A percentile compares a stretch with the other conserved stretches of the same genome.
Evolutionary conservation across 2,113 vertebrate genomes (phyloP).

Genomic region (Cochlearius cochlearius): DNA sequence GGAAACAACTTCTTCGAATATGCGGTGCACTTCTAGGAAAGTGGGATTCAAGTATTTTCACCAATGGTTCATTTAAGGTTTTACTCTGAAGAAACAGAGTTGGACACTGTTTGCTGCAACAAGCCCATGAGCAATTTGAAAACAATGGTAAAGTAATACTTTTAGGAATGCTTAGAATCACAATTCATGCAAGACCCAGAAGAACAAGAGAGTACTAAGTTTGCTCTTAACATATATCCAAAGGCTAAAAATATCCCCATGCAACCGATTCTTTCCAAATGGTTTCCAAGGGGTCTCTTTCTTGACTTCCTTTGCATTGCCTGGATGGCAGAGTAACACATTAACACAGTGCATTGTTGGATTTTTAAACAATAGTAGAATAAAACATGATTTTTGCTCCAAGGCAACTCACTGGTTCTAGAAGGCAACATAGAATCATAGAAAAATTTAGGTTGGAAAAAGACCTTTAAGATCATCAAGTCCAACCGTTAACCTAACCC

Average conservation of each 20-base stretch:
- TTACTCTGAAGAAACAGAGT: not conserved
- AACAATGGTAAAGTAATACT: not conserved
- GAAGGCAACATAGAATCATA: not conserved
- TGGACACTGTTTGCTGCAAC: not conserved
- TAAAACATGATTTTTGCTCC: not conserved
- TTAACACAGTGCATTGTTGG: not conserved
- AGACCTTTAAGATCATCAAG: too few species aligned
- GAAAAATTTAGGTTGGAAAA: too few species aligned
- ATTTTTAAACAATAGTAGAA: not conserved
- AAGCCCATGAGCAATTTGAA: not conserved
- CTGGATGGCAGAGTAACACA: conserved; percentile 30
- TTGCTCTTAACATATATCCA: not conserved
- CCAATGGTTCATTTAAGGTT: not conserved
- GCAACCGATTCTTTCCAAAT: conserved; percentile 49
- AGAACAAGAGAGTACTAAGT: not conserved
- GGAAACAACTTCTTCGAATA: not conserved
- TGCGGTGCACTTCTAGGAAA: not conserved
- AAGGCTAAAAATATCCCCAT: conserved; percentile 17
- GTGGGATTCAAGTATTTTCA: not conserved
- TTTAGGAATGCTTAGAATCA: not conserved
- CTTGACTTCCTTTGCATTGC: conserved; percentile 1
- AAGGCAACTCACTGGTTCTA: not conserved
- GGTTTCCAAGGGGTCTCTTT: not conserved
- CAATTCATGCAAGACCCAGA: not conserved
- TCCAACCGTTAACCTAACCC: too few species aligned